Evolutionary conservation across 1,140 invertebrate genomes (phyloP).

Genomic region (Chironomus tepperi): DNA sequence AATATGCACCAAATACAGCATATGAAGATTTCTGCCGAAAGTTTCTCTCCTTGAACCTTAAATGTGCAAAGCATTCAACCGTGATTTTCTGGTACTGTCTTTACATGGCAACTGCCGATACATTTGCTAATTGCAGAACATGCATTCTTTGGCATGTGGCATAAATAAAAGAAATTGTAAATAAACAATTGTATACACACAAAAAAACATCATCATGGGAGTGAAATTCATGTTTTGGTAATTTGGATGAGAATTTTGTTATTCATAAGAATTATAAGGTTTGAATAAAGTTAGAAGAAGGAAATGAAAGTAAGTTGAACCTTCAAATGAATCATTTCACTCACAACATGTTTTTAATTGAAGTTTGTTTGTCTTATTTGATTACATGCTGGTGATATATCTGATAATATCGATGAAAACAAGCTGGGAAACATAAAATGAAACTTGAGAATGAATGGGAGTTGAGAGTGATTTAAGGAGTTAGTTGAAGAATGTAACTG

Average conservation of each 20-base stretch:
- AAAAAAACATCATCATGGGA: neutral
- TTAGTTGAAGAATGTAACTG: too few species aligned
- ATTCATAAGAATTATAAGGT: neutral
- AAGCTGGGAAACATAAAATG: too few species aligned
- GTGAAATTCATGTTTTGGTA: neutral
- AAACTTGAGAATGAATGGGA: too few species aligned
- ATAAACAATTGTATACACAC: neutral
- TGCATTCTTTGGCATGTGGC: neutral
- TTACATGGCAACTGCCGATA: constrained; percentile 11
- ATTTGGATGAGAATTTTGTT: constrained; percentile 14
- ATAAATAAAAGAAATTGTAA: neutral
- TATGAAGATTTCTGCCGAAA: too few species aligned
- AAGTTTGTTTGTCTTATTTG: neutral
- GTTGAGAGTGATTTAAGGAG: too few species aligned
- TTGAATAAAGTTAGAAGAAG: too few species aligned
- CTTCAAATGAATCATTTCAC: neutral
- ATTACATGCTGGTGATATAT: too few species aligned
- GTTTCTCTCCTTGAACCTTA: neutral
- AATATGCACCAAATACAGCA: too few species aligned
- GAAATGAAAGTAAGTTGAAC: neutral
- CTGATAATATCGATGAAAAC: too few species aligned
- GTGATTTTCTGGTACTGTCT: neutral
- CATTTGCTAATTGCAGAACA: constrained; percentile 1
- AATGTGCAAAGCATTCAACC: neutral
- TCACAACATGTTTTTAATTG: neutral